These are phyloP conservation scores for Saccostrea glomerata DNA, from an alignment of 1,140 invertebrate genomes.

Conservation along the genomic window DNA sequence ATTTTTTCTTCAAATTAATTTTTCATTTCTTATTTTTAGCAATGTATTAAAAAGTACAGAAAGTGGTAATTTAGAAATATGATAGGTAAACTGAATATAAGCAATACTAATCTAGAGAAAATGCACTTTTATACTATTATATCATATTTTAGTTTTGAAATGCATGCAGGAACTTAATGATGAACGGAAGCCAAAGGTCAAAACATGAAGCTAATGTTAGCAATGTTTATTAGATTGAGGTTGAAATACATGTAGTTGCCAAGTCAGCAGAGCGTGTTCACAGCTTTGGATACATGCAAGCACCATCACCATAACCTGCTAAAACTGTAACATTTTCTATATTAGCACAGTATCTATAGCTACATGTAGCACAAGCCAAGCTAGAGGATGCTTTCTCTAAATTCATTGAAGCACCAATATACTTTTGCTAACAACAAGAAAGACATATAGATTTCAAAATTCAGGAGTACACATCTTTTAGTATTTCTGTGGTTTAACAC, in stretches of 20 bases:
- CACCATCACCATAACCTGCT: slow-evolving; percentile 22
- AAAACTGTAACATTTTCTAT: not conserved
- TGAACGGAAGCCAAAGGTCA: not conserved
- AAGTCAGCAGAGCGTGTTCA: not conserved
- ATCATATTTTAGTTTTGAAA: not conserved
- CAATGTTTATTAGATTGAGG: not conserved
- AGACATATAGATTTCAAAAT: not conserved
- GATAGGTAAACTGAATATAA: not conserved
- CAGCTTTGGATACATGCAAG: not conserved
- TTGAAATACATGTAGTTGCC: not conserved
- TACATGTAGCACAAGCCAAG: slow-evolving; percentile 4
- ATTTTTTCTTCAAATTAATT: too few species aligned
- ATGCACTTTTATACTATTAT: not conserved
- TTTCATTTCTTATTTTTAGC: too few species aligned
- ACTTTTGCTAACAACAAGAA: too few species aligned
- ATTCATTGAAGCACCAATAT: not conserved
- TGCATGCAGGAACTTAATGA: not conserved
- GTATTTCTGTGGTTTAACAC: not conserved
- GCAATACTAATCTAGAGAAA: not conserved
- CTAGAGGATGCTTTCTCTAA: not conserved
- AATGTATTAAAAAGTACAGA: too few species aligned
- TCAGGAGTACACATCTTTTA: not conserved
- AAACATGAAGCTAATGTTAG: not conserved
- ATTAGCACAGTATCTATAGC: not conserved
- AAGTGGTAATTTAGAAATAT: too few species aligned